A percentile compares a stretch with the other conserved stretches of the same genome.
phyloP scores from a whole-genome alignment of 1,140 invertebrate species.

The Calycopis cecrops region DNA sequence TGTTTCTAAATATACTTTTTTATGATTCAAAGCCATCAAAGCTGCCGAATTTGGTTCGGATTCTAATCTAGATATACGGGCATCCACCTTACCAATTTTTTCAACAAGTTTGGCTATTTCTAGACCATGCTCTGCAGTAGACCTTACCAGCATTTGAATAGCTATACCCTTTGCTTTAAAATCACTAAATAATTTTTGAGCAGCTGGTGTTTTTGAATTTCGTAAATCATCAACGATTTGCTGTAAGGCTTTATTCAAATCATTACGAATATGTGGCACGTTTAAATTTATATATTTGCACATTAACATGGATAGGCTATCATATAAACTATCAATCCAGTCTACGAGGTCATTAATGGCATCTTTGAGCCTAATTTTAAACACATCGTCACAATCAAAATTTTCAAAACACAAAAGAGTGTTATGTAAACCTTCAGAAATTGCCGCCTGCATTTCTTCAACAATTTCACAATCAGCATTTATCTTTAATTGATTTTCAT shows the following conservation, averaged over 20 bases:
- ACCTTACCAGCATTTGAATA: constrained; percentile 45
- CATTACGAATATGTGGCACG: constrained; percentile 37
- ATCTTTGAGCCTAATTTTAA: constrained; percentile 40
- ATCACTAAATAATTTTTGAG: constrained; percentile 42
- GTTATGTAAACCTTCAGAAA: constrained; percentile 36
- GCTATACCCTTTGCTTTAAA: constrained; percentile 48
- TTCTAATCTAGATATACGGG: constrained; percentile 47
- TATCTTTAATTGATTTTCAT: constrained; percentile 41
- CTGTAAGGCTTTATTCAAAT: constrained; percentile 59
- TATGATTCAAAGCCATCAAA: constrained; percentile 42
- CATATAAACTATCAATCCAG: constrained; percentile 61
- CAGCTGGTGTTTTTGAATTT: constrained; percentile 30
- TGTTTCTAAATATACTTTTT: constrained; percentile 55
- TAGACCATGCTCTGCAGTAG: constrained; percentile 40
- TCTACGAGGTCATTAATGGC: constrained; percentile 42
- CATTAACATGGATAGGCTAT: constrained; percentile 40
- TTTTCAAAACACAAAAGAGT: constrained; percentile 50
- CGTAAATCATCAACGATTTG: constrained; percentile 52
- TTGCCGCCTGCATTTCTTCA: constrained; percentile 60
- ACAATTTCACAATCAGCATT: constrained; percentile 55
- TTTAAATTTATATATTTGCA: constrained; percentile 50
- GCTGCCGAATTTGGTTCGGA: constrained; percentile 43
- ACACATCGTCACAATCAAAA: constrained; percentile 39
- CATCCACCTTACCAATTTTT: constrained; percentile 51
- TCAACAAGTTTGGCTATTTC: constrained; percentile 57